Conservation (phyloP, 2,113 vertebrate genomes). For the Amia ocellicauda region DNA sequence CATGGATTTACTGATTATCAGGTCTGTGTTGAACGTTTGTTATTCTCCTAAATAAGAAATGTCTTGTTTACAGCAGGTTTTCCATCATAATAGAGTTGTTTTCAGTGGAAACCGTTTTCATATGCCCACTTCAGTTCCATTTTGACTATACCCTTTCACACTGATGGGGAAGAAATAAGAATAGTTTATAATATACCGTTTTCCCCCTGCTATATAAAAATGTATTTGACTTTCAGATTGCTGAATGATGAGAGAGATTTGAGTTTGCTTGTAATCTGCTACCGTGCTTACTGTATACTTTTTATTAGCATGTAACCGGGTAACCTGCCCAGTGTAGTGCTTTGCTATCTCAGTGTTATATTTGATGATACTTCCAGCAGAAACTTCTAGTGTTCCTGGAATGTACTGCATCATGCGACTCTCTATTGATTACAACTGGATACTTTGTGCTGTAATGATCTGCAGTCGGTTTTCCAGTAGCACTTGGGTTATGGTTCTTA, state of each 20-base stretch:
- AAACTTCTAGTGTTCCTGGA: constrained; percentile 36
- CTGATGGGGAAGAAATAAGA: no score
- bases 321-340: not conserved
- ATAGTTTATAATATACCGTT: no score
- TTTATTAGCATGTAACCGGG: not conserved
- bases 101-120: no score
- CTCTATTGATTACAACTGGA: constrained; percentile 46
- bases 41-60: no score
- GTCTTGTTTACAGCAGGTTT: no score
- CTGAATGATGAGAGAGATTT: no score
- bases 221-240: not conserved
- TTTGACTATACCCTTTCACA: not conserved
- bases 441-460: constrained; percentile 37
- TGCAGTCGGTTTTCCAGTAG: constrained; percentile 4
- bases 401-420: constrained; percentile 41
- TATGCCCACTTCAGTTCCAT: not conserved
- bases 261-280: no score
- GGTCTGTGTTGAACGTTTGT: no score
- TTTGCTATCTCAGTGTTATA: not conserved
- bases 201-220: not conserved
- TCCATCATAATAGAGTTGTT: no score
- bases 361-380: not conserved
- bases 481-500: not conserved
- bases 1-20: no score
- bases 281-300: not conserved